phyloP scores from a whole-genome alignment of 2,113 vertebrate genomes.

The Lucifuga dentata region DNA sequence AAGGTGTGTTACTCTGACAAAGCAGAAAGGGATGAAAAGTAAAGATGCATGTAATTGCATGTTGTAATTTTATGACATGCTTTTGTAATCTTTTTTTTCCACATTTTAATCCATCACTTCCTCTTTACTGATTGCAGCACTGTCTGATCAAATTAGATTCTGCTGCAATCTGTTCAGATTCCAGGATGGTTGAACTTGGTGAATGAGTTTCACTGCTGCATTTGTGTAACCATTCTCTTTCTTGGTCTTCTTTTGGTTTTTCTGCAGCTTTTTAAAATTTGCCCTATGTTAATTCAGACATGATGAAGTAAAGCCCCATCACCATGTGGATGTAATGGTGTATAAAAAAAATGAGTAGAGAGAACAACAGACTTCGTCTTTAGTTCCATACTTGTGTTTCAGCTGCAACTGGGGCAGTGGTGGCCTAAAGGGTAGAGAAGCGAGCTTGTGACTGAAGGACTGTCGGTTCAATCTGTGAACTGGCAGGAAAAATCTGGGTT shows the following conservation, averaged over 20 bases:
- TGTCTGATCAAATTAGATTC: background rate
- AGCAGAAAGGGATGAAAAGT: too few relatives aligned
- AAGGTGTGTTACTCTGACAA: too few relatives aligned
- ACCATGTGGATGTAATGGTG: background rate
- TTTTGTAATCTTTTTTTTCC: too few relatives aligned
- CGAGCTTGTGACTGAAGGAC: too few relatives aligned
- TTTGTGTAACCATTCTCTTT: background rate
- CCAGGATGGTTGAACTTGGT: background rate
- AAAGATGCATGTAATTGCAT: background rate
- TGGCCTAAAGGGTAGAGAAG: too few relatives aligned
- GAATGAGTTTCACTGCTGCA: background rate
- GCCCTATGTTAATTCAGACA: background rate
- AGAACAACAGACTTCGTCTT: constrained; percentile 48
- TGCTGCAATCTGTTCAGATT: background rate
- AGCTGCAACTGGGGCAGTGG: too few relatives aligned
- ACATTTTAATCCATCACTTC: background rate
- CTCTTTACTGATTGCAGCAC: background rate
- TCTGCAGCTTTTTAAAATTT: constrained; percentile 1
- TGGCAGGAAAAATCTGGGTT: too few relatives aligned
- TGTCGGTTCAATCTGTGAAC: too few relatives aligned
- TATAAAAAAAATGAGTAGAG: constrained; percentile 49
- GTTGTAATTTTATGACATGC: too few relatives aligned
- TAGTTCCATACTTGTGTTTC: constrained; percentile 2
- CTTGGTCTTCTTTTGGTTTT: constrained; percentile 10
- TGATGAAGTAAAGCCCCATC: constrained; percentile 7